Conservation (phyloP, 2,113 vertebrate species). For the Centropus bengalensis region DNA sequence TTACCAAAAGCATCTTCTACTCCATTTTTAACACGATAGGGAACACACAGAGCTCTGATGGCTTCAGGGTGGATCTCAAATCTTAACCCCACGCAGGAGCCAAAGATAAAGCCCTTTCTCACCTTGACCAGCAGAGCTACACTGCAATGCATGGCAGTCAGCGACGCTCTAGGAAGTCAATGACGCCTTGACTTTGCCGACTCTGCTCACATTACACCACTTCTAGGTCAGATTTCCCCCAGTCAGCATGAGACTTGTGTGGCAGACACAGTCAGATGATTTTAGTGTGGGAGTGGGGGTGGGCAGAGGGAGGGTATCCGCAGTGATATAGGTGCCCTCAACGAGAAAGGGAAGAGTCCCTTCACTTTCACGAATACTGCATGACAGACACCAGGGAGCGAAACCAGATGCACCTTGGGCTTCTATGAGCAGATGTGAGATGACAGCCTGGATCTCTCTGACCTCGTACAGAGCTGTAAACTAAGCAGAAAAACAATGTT, state of each 20-base stretch:
- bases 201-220: not conserved
- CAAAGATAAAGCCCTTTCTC: not conserved
- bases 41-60: not conserved
- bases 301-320: too few relatives aligned
- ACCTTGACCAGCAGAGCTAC: not conserved
- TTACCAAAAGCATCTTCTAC: not conserved
- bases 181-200: not conserved
- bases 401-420: not conserved
- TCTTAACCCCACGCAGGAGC: not conserved
- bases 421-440: not conserved
- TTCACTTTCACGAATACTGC: not conserved
- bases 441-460: not conserved
- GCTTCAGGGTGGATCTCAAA: not conserved
- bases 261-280: not conserved
- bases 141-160: not conserved
- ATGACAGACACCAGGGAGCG: not conserved
- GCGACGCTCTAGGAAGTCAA: not conserved
- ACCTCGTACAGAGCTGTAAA: not conserved
- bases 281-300: not conserved
- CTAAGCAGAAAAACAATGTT: not conserved
- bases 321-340: not conserved
- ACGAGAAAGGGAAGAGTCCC: not conserved
- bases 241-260: not conserved
- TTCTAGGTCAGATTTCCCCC: not conserved
- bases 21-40: not conserved